Evolutionary conservation across 2,888 invertebrate species (phyloP), one percentile per base, ranked within the genome.

Genomic region (Alviniconcha strummeri): DNA sequence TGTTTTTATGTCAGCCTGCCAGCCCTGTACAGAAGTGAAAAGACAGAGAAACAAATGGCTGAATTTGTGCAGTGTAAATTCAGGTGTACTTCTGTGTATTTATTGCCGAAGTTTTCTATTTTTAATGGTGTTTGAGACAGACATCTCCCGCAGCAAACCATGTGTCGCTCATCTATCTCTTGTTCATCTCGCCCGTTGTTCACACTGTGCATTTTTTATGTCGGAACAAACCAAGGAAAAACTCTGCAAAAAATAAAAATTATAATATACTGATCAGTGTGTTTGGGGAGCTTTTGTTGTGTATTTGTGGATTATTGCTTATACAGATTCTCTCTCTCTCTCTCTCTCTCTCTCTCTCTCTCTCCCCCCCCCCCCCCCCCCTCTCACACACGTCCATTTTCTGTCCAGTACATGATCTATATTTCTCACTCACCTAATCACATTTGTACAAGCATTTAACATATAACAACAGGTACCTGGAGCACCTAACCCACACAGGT

Each of bases 71-170:
- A 84, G 81, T 85, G 85, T 83, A 85, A 83, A 85, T 85, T 83
- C 81, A 85, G 85, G 85, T 85, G 81, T 82, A 81, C 54, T 85
- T 81, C 80, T 85, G 83, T 83, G 81, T 85, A 85, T 85, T 85
- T 85, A 85, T 85, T 85, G 76, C 83, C 75, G 80, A 85, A 83
- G 85, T 85, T 85, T 85, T 85, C 83, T 85, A 85, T 83, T 85
- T 85, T 80, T 82, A 77, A 82, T 60, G 76, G 76, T 77, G 82
- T 82, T 82, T 67, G 77, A 82, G 55, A 57, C 67, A 76, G 56
- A 64, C 64, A 64, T 36, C 54, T 76, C 82, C 64, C 77, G 76
- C 82, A 82, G 82, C 69, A 76, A 82, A 76, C 19, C 17, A 55
- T 76, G 55, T 76, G 69, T 82, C 74, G 64, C 54, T 77, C 60